Evolutionary conservation across 2,888 invertebrate genomes (phyloP), one percentile per base, ranked within the genome.

Genomic region (Baronia brevicornis): DNA sequence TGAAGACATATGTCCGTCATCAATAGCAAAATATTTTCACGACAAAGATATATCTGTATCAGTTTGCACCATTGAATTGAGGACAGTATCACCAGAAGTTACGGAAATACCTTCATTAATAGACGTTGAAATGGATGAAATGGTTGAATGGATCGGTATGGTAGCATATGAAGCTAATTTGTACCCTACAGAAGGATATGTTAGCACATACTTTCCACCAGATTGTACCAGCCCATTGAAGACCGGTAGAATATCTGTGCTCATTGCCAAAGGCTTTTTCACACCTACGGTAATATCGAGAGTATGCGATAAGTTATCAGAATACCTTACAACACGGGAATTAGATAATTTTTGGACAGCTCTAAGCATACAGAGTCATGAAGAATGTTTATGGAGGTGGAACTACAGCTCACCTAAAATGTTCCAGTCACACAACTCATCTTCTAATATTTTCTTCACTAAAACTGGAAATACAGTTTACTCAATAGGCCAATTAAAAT

Each of bases 91-190:
- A 10, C 72, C 78, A n/a, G 34, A 49, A 12, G 46, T 80, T 5
- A 46, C 38, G 5, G 54, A 65, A 51, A 56, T 79, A 26, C 82
- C 82, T 1, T 54, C 62, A 23, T 31, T 74, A 24, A 48, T 56
- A 36, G 71, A 71, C 42, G 58, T 57, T 3, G 67, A 75, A 8
- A 36, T 55, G 18, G 71, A 71, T 1, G 79, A 79, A 40, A 54
- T 84, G 41, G 65, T 63, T 0, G 84, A 84, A 53, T 84, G 84
- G 84, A 51, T 73, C 19, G 84, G 84, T 1, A 60, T 82, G 59
- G 34, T 82, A 6, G 68, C 68, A 5, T 54, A 59, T 10, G 48
- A 55, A 12, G 70, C 48, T 6, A 59, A 72, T 36, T 41, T 73
- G 14, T 39, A 44, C 1, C 63, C 64, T 4, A 52, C 45, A 4